These are phyloP conservation scores for Barnardius zonarius DNA, from an alignment of 2,113 vertebrate species.

Conservation along the genomic window DNA sequence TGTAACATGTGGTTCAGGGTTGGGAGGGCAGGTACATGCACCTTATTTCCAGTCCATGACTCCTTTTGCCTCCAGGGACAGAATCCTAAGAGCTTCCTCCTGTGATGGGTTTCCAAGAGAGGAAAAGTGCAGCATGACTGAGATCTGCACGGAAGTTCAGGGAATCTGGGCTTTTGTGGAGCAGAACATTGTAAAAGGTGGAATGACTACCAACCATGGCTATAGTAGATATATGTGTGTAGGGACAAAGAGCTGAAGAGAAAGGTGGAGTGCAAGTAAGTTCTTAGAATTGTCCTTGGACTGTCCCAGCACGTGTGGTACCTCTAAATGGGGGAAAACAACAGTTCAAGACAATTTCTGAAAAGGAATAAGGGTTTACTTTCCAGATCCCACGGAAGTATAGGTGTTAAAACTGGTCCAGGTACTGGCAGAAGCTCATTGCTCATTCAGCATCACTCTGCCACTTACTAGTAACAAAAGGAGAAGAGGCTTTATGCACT, in stretches of 20 bases:
- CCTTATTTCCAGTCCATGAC: not conserved
- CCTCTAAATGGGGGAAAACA: not conserved
- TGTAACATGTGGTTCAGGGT: not conserved
- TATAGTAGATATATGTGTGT: not conserved
- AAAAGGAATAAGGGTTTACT: not conserved
- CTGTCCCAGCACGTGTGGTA: not conserved
- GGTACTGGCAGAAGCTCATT: not conserved
- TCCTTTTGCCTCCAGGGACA: not conserved
- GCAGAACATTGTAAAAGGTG: not conserved
- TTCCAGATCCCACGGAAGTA: not conserved
- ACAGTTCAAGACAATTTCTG: not conserved
- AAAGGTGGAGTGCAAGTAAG: not conserved
- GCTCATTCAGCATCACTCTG: not conserved
- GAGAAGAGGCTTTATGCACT: not conserved
- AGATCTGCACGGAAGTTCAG: not conserved
- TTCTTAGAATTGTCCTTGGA: not conserved
- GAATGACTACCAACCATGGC: not conserved
- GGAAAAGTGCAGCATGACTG: not conserved
- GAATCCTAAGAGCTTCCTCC: not conserved
- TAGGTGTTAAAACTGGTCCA: not conserved
- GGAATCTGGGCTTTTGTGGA: not conserved
- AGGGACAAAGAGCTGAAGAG: not conserved
- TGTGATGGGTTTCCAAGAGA: not conserved
- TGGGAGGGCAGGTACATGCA: not conserved
- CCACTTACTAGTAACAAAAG: not conserved